Evolutionary conservation across 2,113 vertebrate genomes (phyloP).

Genomic region (Phyllostomus hastatus): DNA sequence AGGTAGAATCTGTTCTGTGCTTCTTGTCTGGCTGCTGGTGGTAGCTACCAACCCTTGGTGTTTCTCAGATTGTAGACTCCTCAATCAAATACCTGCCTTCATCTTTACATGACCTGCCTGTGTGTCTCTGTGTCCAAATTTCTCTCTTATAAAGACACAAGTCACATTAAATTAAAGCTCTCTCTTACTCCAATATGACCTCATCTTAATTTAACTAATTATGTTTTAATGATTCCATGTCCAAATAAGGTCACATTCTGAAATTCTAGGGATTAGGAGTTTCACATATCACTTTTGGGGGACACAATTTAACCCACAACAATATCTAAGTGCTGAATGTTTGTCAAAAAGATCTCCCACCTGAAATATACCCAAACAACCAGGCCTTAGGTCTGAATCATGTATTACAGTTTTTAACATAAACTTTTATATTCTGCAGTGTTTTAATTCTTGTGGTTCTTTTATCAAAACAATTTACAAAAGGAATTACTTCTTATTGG

Average conservation of each 20-base stretch:
- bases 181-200: neutral
- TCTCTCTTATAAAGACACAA: neutral
- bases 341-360: neutral
- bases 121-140: neutral
- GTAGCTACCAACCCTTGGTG: neutral
- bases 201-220: neutral
- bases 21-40: neutral
- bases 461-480: neutral
- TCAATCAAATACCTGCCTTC: neutral
- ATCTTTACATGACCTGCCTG: neutral
- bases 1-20: neutral
- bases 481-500: neutral
- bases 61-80: neutral
- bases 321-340: neutral
- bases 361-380: neutral
- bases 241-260: neutral
- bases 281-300: neutral
- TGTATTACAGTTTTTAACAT: neutral
- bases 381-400: neutral
- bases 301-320: neutral
- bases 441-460: neutral
- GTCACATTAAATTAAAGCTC: neutral
- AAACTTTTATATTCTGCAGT: neutral
- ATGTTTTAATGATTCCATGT: neutral
- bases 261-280: neutral